Percentiles rank a stretch among this genome's conserved stretches.
These are phyloP conservation scores for Colaptes auratus DNA, from an alignment of 2,113 vertebrate genomes.

Conservation along the genomic window DNA sequence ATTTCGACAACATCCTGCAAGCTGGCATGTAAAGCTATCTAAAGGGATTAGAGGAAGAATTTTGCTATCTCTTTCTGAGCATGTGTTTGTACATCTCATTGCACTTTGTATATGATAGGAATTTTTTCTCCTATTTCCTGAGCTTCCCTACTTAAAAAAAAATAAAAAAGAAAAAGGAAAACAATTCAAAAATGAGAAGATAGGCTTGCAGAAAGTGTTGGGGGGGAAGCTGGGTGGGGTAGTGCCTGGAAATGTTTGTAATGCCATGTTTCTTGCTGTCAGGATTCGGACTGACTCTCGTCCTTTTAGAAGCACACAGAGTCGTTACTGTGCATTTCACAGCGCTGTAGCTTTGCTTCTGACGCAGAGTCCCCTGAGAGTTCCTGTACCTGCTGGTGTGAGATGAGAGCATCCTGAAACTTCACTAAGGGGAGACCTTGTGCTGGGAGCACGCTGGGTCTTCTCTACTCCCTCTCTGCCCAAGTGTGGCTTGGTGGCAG, in stretches of 20 bases:
- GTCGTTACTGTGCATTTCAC: background rate
- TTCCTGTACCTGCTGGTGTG: background rate
- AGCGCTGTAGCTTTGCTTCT: conserved; percentile 4
- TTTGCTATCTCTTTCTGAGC: conserved; percentile 24
- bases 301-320: conserved; percentile 4
- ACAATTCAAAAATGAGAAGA: background rate
- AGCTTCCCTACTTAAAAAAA: background rate
- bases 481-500: rapidly evolving
- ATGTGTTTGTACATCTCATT: conserved; percentile 37
- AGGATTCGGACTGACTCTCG: conserved; percentile 5
- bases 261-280: background rate
- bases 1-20: background rate
- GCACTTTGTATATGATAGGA: background rate
- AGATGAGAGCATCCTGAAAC: conserved; percentile 5
- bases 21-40: conserved; percentile 20
- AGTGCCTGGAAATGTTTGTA: background rate
- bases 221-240: background rate
- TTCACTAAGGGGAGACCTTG: background rate
- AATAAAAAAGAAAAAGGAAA: background rate
- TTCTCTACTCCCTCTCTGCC: background rate
- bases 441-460: rapidly evolving
- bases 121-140: conserved; percentile 17
- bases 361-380: background rate
- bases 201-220: background rate
- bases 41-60: conserved; percentile 52